Percentiles rank a stretch among this genome's conserved stretches.
These are phyloP conservation scores for Colossoma macropomum DNA, from an alignment of 2,113 vertebrate genomes.

Conservation along the genomic window DNA sequence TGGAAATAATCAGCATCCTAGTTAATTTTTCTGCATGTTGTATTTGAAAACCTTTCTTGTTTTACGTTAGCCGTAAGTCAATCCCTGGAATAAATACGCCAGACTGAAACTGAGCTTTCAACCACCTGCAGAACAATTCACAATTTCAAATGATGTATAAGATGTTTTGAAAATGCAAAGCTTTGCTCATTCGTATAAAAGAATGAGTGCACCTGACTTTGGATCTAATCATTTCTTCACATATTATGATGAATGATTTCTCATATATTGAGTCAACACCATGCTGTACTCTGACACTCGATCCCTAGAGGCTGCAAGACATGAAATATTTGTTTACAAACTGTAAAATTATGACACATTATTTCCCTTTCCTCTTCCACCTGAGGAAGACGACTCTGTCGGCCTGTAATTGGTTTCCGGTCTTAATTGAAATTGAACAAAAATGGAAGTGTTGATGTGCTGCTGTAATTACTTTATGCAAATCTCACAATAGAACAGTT, in stretches of 20 bases:
- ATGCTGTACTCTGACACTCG: slow-evolving; percentile 51
- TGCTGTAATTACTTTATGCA: slow-evolving; percentile 79
- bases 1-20: background rate
- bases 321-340: slow-evolving; percentile 42
- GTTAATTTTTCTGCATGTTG: background rate
- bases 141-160: background rate
- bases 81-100: background rate
- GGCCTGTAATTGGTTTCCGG: slow-evolving; percentile 77
- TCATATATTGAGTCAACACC: background rate
- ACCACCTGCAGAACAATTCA: background rate
- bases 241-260: slow-evolving; percentile 9
- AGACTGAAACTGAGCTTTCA: background rate
- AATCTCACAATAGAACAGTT: slow-evolving; percentile 57
- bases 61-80: background rate
- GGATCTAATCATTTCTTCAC: slow-evolving; percentile 2
- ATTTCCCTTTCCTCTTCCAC: slow-evolving; percentile 24
- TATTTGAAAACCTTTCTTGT: background rate
- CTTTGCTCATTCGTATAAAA: background rate
- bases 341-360: slow-evolving; percentile 35
- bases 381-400: slow-evolving; percentile 61
- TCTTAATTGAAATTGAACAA: slow-evolving; percentile 82
- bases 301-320: slow-evolving; percentile 15
- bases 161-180: background rate
- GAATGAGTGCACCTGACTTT: background rate
- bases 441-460: slow-evolving; percentile 78